Evolutionary conservation across 1,140 invertebrate species (phyloP).

Genomic region (Scaptomyza graminum): DNA sequence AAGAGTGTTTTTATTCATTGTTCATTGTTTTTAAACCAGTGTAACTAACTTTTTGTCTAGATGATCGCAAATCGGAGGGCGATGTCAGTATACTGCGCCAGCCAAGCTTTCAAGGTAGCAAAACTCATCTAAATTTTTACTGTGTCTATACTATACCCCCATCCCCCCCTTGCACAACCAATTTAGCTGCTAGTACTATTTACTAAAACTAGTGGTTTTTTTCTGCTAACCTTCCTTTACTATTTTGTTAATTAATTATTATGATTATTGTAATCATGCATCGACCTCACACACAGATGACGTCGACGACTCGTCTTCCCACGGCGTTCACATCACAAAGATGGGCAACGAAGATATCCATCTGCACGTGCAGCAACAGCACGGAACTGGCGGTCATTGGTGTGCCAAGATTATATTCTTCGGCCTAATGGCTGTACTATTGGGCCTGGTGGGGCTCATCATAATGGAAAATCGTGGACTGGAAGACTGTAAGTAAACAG

Average conservation of each 20-base stretch:
- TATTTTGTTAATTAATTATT: slow-evolving; percentile 16
- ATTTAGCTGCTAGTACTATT: slow-evolving; percentile 34
- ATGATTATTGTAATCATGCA: not conserved
- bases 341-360: slow-evolving; percentile 85
- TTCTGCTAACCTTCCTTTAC: slow-evolving; percentile 4
- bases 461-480: slow-evolving; percentile 91
- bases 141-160: not conserved
- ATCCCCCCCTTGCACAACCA: slow-evolving; percentile 9
- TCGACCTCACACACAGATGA: slow-evolving; percentile 52
- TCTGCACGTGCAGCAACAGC: slow-evolving; percentile 90
- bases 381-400: slow-evolving; percentile 90
- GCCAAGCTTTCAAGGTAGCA: slow-evolving; percentile 81
- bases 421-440: slow-evolving; percentile 87
- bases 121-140: not conserved
- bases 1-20: slow-evolving; percentile 35
- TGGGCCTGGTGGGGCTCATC: slow-evolving; percentile 89
- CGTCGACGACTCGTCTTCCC: slow-evolving; percentile 74
- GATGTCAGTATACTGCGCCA: slow-evolving; percentile 75
- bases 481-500: slow-evolving; percentile 88
- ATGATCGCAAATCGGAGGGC: slow-evolving; percentile 81
- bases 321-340: slow-evolving; percentile 83
- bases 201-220: slow-evolving; percentile 23
- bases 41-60: slow-evolving; percentile 71
- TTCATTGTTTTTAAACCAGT: slow-evolving; percentile 26
- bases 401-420: slow-evolving; percentile 93